A percentile compares a stretch with the other conserved stretches of the same genome.
phyloP scores from a whole-genome alignment of 2,888 invertebrate genomes.

The Mechanitis mazaeus region DNA sequence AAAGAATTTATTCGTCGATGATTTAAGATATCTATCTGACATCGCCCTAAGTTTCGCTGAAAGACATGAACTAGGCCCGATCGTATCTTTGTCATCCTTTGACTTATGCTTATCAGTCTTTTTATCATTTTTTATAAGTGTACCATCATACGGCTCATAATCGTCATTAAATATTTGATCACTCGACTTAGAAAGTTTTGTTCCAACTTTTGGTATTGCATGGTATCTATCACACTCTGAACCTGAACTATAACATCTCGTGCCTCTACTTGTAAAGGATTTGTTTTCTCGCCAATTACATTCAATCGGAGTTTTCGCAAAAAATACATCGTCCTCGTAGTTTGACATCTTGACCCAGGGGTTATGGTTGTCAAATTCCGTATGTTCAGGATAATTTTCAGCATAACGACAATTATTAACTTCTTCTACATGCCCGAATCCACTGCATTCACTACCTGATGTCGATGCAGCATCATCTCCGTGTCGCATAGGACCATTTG shows the following conservation, averaged over 20 bases:
- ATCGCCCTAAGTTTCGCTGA: constrained; percentile 83
- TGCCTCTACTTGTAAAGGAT: constrained; percentile 59
- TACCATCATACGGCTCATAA: constrained; percentile 57
- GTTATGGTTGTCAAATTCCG: constrained; percentile 71
- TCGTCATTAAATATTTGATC: constrained; percentile 75
- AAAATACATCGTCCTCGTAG: constrained; percentile 72
- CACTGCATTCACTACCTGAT: constrained; percentile 73
- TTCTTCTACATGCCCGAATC: constrained; percentile 69
- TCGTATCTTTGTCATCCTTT: constrained; percentile 67
- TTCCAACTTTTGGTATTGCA: constrained; percentile 61
- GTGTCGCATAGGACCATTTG: constrained; percentile 71
- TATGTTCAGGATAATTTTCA: constrained; percentile 56
- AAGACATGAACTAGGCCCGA: constrained; percentile 78
- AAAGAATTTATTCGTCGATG: constrained; percentile 81
- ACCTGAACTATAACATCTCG: constrained; percentile 71
- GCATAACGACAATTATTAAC: constrained; percentile 55
- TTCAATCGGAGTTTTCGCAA: constrained; percentile 60
- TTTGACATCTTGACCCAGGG: constrained; percentile 70
- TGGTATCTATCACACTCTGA: constrained; percentile 72
- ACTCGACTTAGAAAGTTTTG: constrained; percentile 71
- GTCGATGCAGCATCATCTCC: constrained; percentile 70
- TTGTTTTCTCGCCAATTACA: constrained; percentile 62
- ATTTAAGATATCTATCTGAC: constrained; percentile 83
- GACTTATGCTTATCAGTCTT: constrained; percentile 71
- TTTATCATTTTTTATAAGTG: constrained; percentile 54